phyloP scores from a whole-genome alignment of 2,797 vertebrate genomes.

The Falco columbarius region DNA sequence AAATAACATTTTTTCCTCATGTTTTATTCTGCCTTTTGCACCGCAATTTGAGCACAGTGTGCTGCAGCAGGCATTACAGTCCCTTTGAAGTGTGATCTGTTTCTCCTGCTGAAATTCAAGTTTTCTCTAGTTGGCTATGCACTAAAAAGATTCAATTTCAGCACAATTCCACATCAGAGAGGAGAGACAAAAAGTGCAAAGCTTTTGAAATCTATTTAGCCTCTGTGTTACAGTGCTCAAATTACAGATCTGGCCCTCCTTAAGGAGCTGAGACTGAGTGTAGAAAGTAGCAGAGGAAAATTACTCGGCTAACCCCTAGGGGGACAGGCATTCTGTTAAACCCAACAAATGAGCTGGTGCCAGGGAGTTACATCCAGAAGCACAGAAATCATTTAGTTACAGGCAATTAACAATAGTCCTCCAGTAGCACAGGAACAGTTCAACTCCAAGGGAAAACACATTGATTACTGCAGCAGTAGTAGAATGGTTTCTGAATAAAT shows the following conservation, averaged over 20 bases:
- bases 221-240: slow-evolving; percentile 45
- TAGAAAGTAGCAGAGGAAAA: slow-evolving; percentile 69
- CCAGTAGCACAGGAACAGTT: slow-evolving; percentile 66
- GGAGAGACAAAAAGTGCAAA: slow-evolving; percentile 49
- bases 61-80: slow-evolving; percentile 27
- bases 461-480: slow-evolving; percentile 76
- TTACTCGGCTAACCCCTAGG: slow-evolving; percentile 44
- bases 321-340: slow-evolving; percentile 70
- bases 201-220: slow-evolving; percentile 67
- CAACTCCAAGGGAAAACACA: slow-evolving; percentile 72
- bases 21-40: slow-evolving; percentile 36
- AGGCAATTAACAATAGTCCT: slow-evolving; percentile 79
- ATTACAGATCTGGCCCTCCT: slow-evolving; percentile 55
- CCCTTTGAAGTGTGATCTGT: slow-evolving; percentile 58
- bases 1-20: not conserved
- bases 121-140: slow-evolving; percentile 36
- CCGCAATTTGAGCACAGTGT: not conserved
- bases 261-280: slow-evolving; percentile 52
- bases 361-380: slow-evolving; percentile 74
- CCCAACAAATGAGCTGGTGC: slow-evolving; percentile 72
- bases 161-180: slow-evolving; percentile 63
- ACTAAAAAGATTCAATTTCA: slow-evolving; percentile 67
- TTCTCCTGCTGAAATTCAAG: slow-evolving; percentile 63
- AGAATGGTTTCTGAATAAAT: slow-evolving; percentile 79
- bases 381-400: slow-evolving; percentile 75